A percentile compares a stretch with the other conserved stretches of the same genome.
Evolutionary conservation across 2,797 vertebrate species (phyloP).

Genomic region (Sylvilagus floridanus): DNA sequence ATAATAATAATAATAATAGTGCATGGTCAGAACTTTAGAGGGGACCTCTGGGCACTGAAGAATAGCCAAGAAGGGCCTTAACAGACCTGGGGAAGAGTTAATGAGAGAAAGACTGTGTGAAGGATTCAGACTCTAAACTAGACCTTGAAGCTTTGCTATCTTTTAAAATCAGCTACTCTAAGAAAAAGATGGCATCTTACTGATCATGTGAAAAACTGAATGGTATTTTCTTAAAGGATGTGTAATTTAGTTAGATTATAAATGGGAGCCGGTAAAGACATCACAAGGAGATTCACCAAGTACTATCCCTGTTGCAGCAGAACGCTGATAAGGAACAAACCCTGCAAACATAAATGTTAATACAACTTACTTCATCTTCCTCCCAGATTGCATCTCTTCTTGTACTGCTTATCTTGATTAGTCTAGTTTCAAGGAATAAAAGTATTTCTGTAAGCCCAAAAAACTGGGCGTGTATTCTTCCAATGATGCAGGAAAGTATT

Average conservation of each 20-base stretch:
- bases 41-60: neutral
- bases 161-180: neutral
- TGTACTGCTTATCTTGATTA: neutral
- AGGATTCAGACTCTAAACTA: neutral
- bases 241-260: neutral
- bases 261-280: neutral
- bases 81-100: neutral
- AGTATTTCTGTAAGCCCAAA: neutral
- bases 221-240: constrained; percentile 21
- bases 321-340: neutral
- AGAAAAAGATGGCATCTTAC: constrained; percentile 13
- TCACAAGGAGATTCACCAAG: neutral
- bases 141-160: neutral
- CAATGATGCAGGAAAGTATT: neutral
- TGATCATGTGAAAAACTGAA: neutral
- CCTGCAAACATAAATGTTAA: neutral
- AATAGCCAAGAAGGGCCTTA: neutral
- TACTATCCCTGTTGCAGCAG: neutral
- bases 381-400: neutral
- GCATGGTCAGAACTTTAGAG: neutral
- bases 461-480: neutral
- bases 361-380: neutral
- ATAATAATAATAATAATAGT: neutral
- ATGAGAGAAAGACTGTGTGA: neutral
- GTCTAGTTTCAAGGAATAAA: neutral